Conservation (phyloP, 2,797 vertebrate species). For the Setipinna tenuifilis region DNA sequence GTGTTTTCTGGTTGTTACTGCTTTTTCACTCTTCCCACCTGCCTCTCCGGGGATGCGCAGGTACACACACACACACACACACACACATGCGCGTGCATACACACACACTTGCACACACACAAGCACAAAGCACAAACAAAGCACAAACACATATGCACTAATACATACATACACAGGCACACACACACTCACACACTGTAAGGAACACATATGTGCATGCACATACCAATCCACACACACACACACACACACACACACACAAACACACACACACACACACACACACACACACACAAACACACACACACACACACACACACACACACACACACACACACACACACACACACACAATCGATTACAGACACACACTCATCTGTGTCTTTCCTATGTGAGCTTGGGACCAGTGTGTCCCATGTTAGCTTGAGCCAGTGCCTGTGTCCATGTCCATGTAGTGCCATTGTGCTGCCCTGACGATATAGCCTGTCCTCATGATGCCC, state of each 20-base stretch:
- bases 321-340: not conserved
- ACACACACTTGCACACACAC: not conserved
- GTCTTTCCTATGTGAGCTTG: not conserved
- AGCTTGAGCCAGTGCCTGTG: not conserved
- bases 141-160: too few relatives aligned
- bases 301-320: not conserved
- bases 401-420: not conserved
- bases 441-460: not conserved
- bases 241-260: not conserved
- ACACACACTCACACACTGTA: not conserved
- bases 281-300: not conserved
- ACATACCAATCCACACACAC: not conserved
- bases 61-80: not conserved
- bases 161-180: not conserved
- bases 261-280: too few relatives aligned
- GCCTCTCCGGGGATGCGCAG: constrained; percentile 25
- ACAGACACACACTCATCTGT: not conserved
- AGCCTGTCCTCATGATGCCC: not conserved
- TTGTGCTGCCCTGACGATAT: not conserved
- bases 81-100: not conserved
- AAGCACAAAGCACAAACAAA: too few relatives aligned
- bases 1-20: constrained; percentile 54
- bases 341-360: not conserved
- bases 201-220: not conserved
- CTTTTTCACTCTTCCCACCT: constrained; percentile 51